Evolutionary conservation across 2,113 vertebrate species (phyloP).

Genomic region (Chaetops frenatus): DNA sequence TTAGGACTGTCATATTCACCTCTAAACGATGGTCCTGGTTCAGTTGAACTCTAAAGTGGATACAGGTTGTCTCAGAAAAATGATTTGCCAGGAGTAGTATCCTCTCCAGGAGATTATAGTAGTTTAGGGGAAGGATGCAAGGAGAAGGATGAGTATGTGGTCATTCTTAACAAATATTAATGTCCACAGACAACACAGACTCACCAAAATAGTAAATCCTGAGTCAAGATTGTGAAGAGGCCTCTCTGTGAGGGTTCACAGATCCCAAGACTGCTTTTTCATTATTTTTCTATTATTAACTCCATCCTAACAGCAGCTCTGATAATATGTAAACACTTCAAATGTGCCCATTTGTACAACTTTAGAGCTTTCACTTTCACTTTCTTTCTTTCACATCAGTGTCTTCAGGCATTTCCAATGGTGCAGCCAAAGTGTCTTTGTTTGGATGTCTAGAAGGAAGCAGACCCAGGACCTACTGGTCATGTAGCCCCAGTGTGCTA

Average conservation of each 20-base stretch:
- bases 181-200: background rate
- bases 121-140: background rate
- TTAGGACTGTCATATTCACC: background rate
- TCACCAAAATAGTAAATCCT: background rate
- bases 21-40: background rate
- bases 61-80: background rate
- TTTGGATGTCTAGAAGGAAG: constrained; percentile 4
- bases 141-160: background rate
- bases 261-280: background rate
- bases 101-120: background rate
- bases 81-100: background rate
- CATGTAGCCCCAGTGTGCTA: background rate
- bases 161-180: background rate
- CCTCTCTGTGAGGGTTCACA: background rate
- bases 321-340: background rate
- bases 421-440: background rate
- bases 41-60: background rate
- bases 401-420: constrained; percentile 16
- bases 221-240: background rate
- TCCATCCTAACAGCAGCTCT: background rate
- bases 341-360: background rate
- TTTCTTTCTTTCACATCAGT: background rate
- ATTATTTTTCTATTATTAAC: constrained; percentile 5
- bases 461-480: background rate
- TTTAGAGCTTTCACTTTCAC: constrained; percentile 18